phyloP scores from a whole-genome alignment of 2,888 invertebrate species.

The Trichacis sp. region DNA sequence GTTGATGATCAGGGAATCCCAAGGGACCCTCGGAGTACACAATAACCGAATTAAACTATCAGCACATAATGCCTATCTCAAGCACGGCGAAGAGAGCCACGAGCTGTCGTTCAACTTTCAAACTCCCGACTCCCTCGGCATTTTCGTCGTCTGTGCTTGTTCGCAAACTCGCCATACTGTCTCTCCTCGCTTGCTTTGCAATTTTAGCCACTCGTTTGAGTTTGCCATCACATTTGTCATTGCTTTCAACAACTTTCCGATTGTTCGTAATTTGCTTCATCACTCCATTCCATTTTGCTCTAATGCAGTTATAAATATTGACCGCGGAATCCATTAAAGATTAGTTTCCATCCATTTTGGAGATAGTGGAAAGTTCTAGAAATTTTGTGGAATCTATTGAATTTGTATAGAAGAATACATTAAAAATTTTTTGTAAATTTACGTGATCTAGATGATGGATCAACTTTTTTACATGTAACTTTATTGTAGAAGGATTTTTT shows the following conservation, averaged over 20 bases:
- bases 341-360: too few relatives aligned
- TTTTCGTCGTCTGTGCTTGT: conserved; percentile 13
- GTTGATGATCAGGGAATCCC: conserved; percentile 42
- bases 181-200: not conserved
- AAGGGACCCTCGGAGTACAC: conserved; percentile 41
- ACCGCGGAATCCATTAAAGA: not conserved
- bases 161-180: conserved; percentile 1
- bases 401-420: too few relatives aligned
- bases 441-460: too few relatives aligned
- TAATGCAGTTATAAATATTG: not conserved
- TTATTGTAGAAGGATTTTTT: too few relatives aligned
- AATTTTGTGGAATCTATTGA: too few relatives aligned
- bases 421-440: too few relatives aligned
- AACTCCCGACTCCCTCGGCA: conserved; percentile 29
- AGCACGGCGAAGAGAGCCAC: conserved; percentile 21
- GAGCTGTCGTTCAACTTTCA: conserved; percentile 45
- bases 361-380: too few relatives aligned
- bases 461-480: too few relatives aligned
- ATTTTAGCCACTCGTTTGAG: not conserved
- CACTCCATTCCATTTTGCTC: not conserved
- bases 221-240: conserved; percentile 4
- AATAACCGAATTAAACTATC: conserved; percentile 52
- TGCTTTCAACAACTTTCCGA: conserved; percentile 1
- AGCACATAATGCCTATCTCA: conserved; percentile 43
- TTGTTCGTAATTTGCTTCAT: not conserved